Base-by-base conservation (phyloP, 92 coral and sea anemone genomes). In the Heteractis magnifica region DNA sequence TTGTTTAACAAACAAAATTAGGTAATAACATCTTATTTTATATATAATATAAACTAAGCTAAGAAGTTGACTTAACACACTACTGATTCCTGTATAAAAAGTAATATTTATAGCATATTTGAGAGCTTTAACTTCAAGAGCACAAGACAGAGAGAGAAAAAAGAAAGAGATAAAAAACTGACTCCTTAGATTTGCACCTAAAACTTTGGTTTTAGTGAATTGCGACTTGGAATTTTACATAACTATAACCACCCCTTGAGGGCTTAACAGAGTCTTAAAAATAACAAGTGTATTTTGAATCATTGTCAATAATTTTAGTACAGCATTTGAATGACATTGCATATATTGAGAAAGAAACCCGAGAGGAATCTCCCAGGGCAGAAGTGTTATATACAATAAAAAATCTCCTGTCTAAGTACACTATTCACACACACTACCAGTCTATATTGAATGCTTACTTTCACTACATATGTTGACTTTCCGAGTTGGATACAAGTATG, bases 321-420 rank as follows among this genome's bases (percentile, higher is more conserved):
- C 48, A 26, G 73, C 73, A 68, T 68, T 62, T 62, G 15, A 68
- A 20, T 68, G 49, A 11, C 50, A 14, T 20, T n/a, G 14, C 6
- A 26, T 68, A 48, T 12, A 8, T 26, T 68, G 73, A 21, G 72
- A 68, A 68, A 68, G 73, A 15, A 68, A 53, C 4, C 58, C 2
- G 73, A 68, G 73, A 10, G 23, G 23, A n/a, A 68, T 68, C 15
- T 68, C 23, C 73, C 23, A 53, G 58, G 49, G 48, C 49, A 41
- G 23, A 68, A 20, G 48, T 81, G 10, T 52, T 80, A 80, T 81
- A 81, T 70, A 81, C 84, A 81, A 68, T 81, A 68, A 81, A 81
- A 81, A 51, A 50, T 81, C 60, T 70, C 55, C 52, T 11, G 26
- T 64, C 19, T 72, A 58, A 78, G 56, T 34, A 78, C 81, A 78